Base-by-base conservation (phyloP, 2,797 vertebrate genomes). In the Clangula hyemalis region DNA sequence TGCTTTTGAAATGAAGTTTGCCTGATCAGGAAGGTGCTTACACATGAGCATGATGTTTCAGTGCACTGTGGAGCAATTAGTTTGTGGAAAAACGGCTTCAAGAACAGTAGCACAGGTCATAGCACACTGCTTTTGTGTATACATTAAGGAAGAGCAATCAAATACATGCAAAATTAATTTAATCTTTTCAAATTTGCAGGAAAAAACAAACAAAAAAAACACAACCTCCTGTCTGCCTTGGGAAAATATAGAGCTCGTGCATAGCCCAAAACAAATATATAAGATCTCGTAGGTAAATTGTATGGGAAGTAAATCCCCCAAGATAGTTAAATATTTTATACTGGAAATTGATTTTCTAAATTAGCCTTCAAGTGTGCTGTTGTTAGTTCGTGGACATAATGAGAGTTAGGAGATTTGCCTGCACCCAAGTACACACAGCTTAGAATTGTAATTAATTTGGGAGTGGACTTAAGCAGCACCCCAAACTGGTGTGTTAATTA, bases 401-500 rank as follows among this genome's bases (percentile, higher is more conserved):
- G 60, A 87, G 81, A 87, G 49, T 34, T 78, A 28, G 32, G 70
- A 95, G 75, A 78, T 95, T 81, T 89, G 65, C 69, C 86, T 94
- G 54, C 36, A 24, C 69, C 60, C 61, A 93, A 87, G 54, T 75
- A 58, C 49, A 76, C 79, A 34, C 47, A 81, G 66, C 73, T 75
- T 61, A 34, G 66, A 83, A 73, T 43, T 70, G 21, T 47, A 75
- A 62, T 92, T 90, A 41, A 85, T 96, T 89, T 87, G 78, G 76
- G 36, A 81, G 57, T 72, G 82, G 69, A 83, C 78, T 84, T 83
- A 89, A 82, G 73, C 53, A 73, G 81, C 51, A 85, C 66, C 38
- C 69, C 25, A 60, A 77, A 58, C 62, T 53, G 39, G 32, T 57
- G 77, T 62, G 47, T 78, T 87, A 92, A 92, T 93, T 91, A 83